Conservation (phyloP, 2,113 vertebrate genomes). For the Boleophthalmus pectinirostris region DNA sequence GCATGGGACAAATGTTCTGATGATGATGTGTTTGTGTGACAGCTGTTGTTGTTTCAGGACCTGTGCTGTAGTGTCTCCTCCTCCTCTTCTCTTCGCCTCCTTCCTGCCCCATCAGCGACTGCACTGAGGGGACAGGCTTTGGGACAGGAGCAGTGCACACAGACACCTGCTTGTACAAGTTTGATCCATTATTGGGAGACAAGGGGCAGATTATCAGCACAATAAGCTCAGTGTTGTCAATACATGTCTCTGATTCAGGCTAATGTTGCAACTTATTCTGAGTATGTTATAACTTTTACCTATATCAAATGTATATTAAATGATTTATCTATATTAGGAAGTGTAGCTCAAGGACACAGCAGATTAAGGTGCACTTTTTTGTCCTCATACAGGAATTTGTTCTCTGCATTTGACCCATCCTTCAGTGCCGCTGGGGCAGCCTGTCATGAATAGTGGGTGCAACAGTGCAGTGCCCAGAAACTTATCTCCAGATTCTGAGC, state of each 20-base stretch:
- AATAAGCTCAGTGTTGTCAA: neutral
- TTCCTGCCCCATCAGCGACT: constrained; percentile 27
- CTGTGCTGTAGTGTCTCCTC: constrained; percentile 48
- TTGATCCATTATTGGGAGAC: neutral
- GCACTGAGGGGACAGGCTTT: neutral
- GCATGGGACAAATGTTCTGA: constrained; percentile 69
- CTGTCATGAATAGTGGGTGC: too few species aligned
- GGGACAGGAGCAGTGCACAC: constrained; percentile 15
- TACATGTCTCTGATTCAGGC: neutral
- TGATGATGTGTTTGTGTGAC: constrained; percentile 58
- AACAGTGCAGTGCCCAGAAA: too few species aligned
- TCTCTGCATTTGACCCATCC: too few species aligned
- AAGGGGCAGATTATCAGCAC: neutral
- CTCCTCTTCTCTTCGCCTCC: constrained; percentile 30
- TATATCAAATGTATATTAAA: neutral
- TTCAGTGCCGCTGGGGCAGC: too few species aligned
- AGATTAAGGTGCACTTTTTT: neutral
- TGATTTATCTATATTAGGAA: too few species aligned
- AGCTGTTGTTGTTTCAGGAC: constrained; percentile 81
- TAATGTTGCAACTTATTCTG: too few species aligned
- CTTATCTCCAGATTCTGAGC: too few species aligned
- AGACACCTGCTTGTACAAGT: constrained; percentile 30
- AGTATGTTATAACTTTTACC: neutral
- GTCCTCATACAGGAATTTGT: too few species aligned
- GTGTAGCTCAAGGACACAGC: too few species aligned